A percentile compares a stretch with the other conserved stretches of the same genome.
phyloP scores from a whole-genome alignment of 2,797 vertebrate species.

The Coregonus suidteri region DNA sequence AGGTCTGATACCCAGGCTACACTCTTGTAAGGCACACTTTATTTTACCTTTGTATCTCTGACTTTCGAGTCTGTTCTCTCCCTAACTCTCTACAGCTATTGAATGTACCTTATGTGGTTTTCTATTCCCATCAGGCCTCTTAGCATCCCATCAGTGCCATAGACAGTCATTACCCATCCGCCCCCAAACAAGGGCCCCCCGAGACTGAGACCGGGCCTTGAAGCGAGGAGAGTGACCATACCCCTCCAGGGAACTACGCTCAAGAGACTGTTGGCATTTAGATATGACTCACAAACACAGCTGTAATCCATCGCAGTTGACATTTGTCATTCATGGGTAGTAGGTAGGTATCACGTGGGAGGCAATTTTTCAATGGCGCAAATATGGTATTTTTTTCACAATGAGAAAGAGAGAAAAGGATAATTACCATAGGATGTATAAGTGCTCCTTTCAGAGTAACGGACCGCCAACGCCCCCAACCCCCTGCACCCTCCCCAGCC shows the following conservation, averaged over 20 bases:
- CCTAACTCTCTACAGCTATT: background rate
- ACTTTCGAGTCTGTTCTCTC: background rate
- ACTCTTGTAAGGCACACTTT: background rate
- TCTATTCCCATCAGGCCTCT: slow-evolving; percentile 12
- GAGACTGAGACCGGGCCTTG: slow-evolving; percentile 7
- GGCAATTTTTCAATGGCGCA: slow-evolving; percentile 38
- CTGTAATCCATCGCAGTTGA: slow-evolving; percentile 56
- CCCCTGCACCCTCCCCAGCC: background rate
- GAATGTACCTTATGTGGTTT: slow-evolving; percentile 18
- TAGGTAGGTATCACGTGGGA: slow-evolving; percentile 32
- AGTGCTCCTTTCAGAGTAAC: slow-evolving; percentile 34
- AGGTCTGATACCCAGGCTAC: background rate
- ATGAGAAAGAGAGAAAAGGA: slow-evolving; percentile 19
- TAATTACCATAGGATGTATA: slow-evolving; percentile 6
- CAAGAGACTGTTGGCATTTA: slow-evolving; percentile 66
- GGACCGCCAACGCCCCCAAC: background rate
- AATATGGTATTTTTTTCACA: background rate
- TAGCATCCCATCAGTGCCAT: slow-evolving; percentile 25
- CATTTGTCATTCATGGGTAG: slow-evolving; percentile 47
- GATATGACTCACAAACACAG: slow-evolving; percentile 69
- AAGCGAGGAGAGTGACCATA: slow-evolving; percentile 30
- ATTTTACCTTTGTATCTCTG: background rate
- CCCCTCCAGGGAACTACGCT: slow-evolving; percentile 52
- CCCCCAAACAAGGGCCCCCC: slow-evolving; percentile 19
- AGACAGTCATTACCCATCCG: slow-evolving; percentile 50